phyloP scores from a whole-genome alignment of 2,113 vertebrate genomes.

The Hippocampus mohnikei region DNA sequence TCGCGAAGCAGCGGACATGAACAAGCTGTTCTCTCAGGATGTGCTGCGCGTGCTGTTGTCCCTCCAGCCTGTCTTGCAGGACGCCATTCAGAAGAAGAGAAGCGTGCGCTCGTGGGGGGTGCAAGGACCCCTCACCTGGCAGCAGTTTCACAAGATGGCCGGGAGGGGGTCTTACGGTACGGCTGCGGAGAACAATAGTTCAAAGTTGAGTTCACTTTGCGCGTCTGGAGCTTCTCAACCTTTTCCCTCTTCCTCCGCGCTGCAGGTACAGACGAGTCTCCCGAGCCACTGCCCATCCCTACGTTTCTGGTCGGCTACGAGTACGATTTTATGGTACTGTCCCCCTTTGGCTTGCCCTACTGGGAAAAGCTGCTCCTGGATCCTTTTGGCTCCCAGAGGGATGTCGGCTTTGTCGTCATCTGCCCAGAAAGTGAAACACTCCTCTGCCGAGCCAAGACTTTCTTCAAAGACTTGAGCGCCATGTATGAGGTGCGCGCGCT shows the following conservation, averaged over 20 bases:
- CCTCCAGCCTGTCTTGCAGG: constrained; percentile 95
- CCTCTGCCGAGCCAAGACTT: constrained; percentile 86
- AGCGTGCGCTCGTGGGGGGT: constrained; percentile 96
- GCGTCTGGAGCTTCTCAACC: background rate
- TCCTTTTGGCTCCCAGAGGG: constrained; percentile 94
- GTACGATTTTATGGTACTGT: constrained; percentile 97
- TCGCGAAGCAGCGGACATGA: constrained; percentile 82
- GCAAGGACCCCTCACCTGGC: constrained; percentile 97
- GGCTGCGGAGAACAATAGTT: background rate
- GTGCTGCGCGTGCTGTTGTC: constrained; percentile 93
- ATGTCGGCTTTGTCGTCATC: constrained; percentile 92
- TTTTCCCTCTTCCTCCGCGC: background rate
- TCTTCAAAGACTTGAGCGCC: constrained; percentile 93
- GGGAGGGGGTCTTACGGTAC: constrained; percentile 95
- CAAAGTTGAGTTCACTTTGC: too few species aligned
- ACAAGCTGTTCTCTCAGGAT: constrained; percentile 95
- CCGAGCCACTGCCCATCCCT: constrained; percentile 96
- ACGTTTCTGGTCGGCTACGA: constrained; percentile 96
- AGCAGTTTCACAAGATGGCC: constrained; percentile 99
- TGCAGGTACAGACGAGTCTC: constrained; percentile 96
- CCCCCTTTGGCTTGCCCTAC: constrained; percentile 93
- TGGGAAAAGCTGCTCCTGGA: constrained; percentile 98
- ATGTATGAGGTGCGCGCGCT: constrained; percentile 86
- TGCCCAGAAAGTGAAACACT: constrained; percentile 95
- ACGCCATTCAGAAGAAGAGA: constrained; percentile 96